Evolutionary conservation across 2,797 vertebrate genomes (phyloP).

Genomic region (Martes flavigula): DNA sequence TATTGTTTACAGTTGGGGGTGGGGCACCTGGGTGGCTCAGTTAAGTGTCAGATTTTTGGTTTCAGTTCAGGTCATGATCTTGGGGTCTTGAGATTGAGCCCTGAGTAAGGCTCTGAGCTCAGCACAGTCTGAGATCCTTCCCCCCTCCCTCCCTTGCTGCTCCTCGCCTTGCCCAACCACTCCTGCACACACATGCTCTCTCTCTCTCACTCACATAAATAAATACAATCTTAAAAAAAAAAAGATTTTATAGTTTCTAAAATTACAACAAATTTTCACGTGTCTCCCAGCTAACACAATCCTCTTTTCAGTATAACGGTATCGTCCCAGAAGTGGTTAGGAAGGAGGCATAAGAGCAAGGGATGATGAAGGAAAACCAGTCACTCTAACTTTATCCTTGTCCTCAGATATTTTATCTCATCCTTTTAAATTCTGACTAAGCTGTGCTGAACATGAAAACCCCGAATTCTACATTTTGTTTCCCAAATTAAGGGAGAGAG

Average conservation of each 20-base stretch:
- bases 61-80: not conserved
- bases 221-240: not conserved
- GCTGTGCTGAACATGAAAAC: not conserved
- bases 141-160: not conserved
- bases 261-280: not conserved
- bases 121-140: not conserved
- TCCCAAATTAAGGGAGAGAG: not conserved
- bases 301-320: not conserved
- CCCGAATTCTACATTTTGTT: not conserved
- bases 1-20: not conserved
- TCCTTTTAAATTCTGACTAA: not conserved
- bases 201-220: not conserved
- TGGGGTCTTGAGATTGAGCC: not conserved
- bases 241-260: not conserved
- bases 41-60: not conserved
- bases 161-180: not conserved
- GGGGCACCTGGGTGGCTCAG: not conserved
- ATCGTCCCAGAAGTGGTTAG: not conserved
- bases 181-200: not conserved
- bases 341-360: fast-evolving
- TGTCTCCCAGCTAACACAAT: not conserved
- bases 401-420: not conserved
- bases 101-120: not conserved
- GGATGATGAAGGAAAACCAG: not conserved
- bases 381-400: not conserved